phyloP scores from a whole-genome alignment of 1,140 invertebrate species.

The Drosophila busckii region DNA sequence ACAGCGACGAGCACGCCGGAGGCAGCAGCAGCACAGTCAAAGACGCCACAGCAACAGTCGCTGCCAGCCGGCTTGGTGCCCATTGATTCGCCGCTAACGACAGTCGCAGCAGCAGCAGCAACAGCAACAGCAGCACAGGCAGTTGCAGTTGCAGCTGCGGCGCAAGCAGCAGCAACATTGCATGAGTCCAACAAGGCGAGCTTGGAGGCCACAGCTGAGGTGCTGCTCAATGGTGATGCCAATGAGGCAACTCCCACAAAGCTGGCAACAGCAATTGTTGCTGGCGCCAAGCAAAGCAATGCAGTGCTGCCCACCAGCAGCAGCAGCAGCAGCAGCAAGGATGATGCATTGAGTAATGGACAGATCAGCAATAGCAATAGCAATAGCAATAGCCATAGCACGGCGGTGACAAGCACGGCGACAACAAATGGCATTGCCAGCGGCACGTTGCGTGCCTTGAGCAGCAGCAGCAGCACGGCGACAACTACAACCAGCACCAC shows the following conservation, averaged over 20 bases:
- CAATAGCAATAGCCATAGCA: slow-evolving; percentile 46
- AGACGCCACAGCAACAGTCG: slow-evolving; percentile 34
- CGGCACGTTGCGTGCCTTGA: slow-evolving; percentile 10
- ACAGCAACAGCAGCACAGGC: slow-evolving; percentile 7
- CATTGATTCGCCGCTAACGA: slow-evolving; percentile 59
- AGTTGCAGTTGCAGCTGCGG: slow-evolving; percentile 3
- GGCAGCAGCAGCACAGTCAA: not conserved
- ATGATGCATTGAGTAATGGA: too few relatives aligned
- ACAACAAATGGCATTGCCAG: slow-evolving; percentile 52
- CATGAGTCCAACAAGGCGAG: slow-evolving; percentile 9
- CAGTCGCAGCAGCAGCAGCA: slow-evolving; percentile 12
- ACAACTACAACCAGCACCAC: slow-evolving; percentile 29
- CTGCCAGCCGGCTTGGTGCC: slow-evolving; percentile 77
- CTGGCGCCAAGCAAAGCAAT: slow-evolving; percentile 63
- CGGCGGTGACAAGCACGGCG: slow-evolving; percentile 26
- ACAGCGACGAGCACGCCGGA: slow-evolving; percentile 14
- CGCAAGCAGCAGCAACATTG: slow-evolving; percentile 12
- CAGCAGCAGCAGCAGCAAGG: slow-evolving; percentile 62
- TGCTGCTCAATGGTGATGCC: slow-evolving; percentile 40
- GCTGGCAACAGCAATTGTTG: slow-evolving; percentile 48
- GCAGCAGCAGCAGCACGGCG: slow-evolving; percentile 30
- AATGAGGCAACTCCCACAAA: slow-evolving; percentile 20
- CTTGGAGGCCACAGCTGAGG: slow-evolving; percentile 37
- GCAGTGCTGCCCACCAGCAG: slow-evolving; percentile 40
- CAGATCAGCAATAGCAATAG: slow-evolving; percentile 55